Base-by-base conservation (phyloP, 2,888 invertebrate genomes). In the Cosmia trapezina region DNA sequence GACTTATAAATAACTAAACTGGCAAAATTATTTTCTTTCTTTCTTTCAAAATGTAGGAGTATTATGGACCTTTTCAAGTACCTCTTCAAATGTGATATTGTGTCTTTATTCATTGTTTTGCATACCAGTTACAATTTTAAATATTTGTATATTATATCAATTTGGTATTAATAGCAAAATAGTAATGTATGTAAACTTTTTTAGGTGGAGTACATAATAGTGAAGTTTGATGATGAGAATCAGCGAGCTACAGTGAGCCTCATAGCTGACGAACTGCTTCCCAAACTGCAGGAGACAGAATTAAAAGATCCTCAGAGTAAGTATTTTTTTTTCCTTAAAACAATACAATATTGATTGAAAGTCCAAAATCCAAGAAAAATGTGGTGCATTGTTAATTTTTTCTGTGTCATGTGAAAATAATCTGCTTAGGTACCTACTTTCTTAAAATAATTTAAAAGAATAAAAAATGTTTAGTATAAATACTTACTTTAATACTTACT, bases 201-300 rank as follows among this genome's bases (percentile, higher is more conserved):
- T 74, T 84, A 96, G 96, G 98, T 99, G 69, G 99, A 99, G 95
- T 99, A 99, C 91, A 98, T 99, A 89, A 97, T 99, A 73, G 98
- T 99, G 4, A 98, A 98, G 92, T 99, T 99, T 95, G 98, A 99
- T 94, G 98, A 99, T 94, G 97, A 97, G 80, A 97, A 98, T 57
- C 97, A 98, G 93, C 97, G 97, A 83, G 99, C 98, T 5, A 98
- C 97, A 89, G 98, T 99, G 7, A 98, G 98, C 82, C 96, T 99
- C n/a, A 97, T 98, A 90, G 99, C 98, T 8, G 96, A 97, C 83
- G 98, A 98, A 83, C 94, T 99, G 47, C 96, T 99, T 64, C 96
- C 97, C 22, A 96, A 97, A 83, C 96, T 99, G 51, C 98, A 99
- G 91, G 98, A 98, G 94, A 98, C 98, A 89, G 98, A 99, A 95